A percentile compares a stretch with the other conserved stretches of the same genome.
Conservation (phyloP, 2,888 invertebrate species). For the Epinotia demarniana region DNA sequence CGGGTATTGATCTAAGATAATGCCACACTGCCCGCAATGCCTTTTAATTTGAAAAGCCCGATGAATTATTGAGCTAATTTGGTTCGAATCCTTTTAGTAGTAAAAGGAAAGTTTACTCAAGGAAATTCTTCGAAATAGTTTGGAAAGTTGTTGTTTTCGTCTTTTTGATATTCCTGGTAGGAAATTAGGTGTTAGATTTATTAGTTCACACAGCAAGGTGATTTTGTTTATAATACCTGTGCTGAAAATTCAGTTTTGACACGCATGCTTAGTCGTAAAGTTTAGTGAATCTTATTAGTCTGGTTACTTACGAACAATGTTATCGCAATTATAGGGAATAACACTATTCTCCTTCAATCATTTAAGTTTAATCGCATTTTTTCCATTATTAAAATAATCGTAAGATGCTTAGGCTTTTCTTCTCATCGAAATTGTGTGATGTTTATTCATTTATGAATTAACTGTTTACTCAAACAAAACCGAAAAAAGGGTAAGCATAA, state of each 20-base stretch:
- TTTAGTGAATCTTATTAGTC: too few species aligned
- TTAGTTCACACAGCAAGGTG: background rate
- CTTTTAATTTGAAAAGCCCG: slow-evolving; percentile 31
- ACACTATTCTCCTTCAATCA: too few species aligned
- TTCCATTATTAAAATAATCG: too few species aligned
- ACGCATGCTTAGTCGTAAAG: too few species aligned
- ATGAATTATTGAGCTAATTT: slow-evolving; percentile 34
- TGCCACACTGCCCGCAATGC: slow-evolving; percentile 46
- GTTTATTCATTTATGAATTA: background rate
- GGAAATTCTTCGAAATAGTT: slow-evolving; percentile 23
- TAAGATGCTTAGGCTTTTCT: too few species aligned
- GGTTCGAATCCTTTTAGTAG: slow-evolving; percentile 30
- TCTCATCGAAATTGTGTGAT: too few species aligned
- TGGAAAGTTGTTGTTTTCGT: slow-evolving; percentile 22
- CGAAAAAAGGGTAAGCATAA: background rate
- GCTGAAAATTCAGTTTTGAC: too few species aligned
- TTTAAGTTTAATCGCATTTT: too few species aligned
- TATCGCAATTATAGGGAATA: too few species aligned
- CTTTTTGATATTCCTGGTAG: slow-evolving; percentile 23
- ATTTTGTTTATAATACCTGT: background rate
- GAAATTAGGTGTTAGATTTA: background rate
- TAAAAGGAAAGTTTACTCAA: slow-evolving; percentile 33
- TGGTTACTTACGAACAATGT: too few species aligned
- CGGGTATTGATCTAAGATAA: slow-evolving; percentile 53
- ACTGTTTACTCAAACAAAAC: background rate